phyloP scores from a whole-genome alignment of 2,113 vertebrate species.

The Hypanus sabinus region DNA sequence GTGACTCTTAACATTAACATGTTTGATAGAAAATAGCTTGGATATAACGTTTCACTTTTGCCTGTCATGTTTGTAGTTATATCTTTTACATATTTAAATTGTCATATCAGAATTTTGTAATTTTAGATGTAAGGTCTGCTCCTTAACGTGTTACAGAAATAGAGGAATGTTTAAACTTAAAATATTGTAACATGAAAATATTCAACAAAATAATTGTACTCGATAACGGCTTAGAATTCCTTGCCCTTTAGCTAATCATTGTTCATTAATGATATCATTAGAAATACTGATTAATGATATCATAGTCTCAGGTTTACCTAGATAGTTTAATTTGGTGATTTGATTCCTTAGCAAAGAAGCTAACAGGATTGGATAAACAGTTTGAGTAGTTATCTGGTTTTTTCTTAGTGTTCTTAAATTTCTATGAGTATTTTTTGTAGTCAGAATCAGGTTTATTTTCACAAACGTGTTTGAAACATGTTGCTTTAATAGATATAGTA shows the following conservation, averaged over 20 bases:
- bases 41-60: too few species aligned
- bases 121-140: too few species aligned
- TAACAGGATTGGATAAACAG: neutral
- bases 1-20: too few species aligned
- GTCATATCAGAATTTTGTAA: too few species aligned
- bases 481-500: neutral
- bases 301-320: neutral
- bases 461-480: too few species aligned
- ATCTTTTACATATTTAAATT: too few species aligned
- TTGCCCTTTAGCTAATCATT: neutral
- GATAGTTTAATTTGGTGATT: neutral
- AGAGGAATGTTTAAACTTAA: neutral
- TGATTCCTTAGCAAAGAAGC: neutral
- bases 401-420: neutral
- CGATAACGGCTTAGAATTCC: neutral
- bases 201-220: neutral
- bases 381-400: neutral
- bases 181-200: conserved; percentile 18
- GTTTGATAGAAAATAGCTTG: too few species aligned
- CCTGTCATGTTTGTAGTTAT: too few species aligned
- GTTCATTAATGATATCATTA: neutral
- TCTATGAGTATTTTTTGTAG: neutral
- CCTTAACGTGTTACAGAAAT: too few species aligned
- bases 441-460: too few species aligned
- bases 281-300: too few species aligned